Evolutionary conservation across 2,113 vertebrate genomes (phyloP).

Genomic region (Butastur rufipennis): DNA sequence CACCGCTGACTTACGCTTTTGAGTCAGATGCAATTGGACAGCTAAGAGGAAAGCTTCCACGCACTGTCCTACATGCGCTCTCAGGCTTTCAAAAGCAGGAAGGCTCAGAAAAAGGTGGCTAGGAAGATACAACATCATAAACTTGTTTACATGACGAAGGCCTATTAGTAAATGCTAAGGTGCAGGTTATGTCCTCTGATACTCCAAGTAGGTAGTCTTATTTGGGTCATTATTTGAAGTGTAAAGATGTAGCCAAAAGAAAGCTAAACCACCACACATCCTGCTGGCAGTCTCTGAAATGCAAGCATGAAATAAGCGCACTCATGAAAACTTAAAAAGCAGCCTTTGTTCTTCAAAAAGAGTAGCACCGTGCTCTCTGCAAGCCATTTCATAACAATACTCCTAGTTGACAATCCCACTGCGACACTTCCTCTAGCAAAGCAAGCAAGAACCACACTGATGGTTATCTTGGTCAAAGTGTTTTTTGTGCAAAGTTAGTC

Average conservation of each 20-base stretch:
- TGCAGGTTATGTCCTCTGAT: background rate
- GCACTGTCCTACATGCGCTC: slow-evolving; percentile 5
- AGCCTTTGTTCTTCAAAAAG: background rate
- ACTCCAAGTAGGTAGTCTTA: background rate
- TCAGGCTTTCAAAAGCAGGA: background rate
- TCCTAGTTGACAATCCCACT: background rate
- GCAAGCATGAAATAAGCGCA: background rate
- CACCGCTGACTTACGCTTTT: background rate
- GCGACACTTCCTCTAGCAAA: background rate
- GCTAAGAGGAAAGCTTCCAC: slow-evolving; percentile 4
- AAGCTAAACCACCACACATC: background rate
- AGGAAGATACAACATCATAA: background rate
- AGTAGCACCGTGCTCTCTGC: background rate
- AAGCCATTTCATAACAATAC: background rate
- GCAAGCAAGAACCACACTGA: background rate
- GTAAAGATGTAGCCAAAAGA: slow-evolving; percentile 5
- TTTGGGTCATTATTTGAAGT: background rate
- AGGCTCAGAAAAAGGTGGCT: background rate
- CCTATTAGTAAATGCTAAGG: background rate
- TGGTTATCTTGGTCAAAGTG: background rate
- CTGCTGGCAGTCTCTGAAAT: background rate
- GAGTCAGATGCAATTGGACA: slow-evolving; percentile 36
- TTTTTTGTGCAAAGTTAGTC: background rate
- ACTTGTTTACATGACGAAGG: background rate
- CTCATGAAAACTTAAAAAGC: slow-evolving; percentile 1